phyloP scores from a whole-genome alignment of 2,797 vertebrate species.

The Schizothorax lantsangensis region DNA sequence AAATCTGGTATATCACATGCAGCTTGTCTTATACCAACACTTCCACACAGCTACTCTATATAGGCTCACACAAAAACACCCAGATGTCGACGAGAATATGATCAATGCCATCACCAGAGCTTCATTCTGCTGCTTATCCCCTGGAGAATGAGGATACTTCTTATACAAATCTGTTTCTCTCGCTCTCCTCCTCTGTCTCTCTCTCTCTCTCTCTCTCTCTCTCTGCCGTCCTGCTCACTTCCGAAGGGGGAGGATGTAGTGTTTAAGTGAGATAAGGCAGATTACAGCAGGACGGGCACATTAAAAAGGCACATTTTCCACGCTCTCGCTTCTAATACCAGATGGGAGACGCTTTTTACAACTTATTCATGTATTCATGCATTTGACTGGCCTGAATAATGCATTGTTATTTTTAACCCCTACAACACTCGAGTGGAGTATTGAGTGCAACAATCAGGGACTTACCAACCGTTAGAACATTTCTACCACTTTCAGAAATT shows the following conservation, averaged over 20 bases:
- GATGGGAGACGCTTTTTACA: conserved; percentile 68
- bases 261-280: conserved; percentile 64
- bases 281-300: conserved; percentile 56
- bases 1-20: neutral
- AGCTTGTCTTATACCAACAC: conserved; percentile 3
- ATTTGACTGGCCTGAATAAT: conserved; percentile 76
- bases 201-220: neutral
- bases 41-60: conserved; percentile 6
- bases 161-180: conserved; percentile 62
- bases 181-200: conserved; percentile 17
- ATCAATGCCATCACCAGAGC: conserved; percentile 55
- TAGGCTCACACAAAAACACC: conserved; percentile 9
- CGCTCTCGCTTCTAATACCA: conserved; percentile 46
- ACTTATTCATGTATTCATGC: conserved; percentile 77
- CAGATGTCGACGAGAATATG: conserved; percentile 31
- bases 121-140: conserved; percentile 58
- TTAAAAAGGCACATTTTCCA: conserved; percentile 58
- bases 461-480: conserved; percentile 12
- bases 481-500: conserved; percentile 1
- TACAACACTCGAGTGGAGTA: conserved; percentile 8
- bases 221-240: conserved; percentile 50
- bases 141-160: conserved; percentile 59
- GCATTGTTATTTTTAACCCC: conserved; percentile 71
- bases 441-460: conserved; percentile 35
- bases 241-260: conserved; percentile 49